Evolutionary conservation across 2,888 invertebrate genomes (phyloP), one percentile per base, ranked within the genome.

Genomic region (Drosophila anceps): DNA sequence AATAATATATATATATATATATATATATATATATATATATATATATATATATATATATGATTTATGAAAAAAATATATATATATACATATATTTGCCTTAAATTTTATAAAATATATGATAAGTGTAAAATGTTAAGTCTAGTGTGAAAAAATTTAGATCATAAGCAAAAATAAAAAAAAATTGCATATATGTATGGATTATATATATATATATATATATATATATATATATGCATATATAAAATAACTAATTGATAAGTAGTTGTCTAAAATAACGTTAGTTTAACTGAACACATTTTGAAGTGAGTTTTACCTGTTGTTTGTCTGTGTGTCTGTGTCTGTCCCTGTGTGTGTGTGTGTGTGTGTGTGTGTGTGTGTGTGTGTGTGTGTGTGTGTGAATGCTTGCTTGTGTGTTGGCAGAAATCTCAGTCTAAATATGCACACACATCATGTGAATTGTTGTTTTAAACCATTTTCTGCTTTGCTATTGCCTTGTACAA

Each of bases 251-350:
- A 70, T 37, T 70, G 75, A 81, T 88, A 83, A 84, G 75, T 78
- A 78, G 71, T 55, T 61, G 79, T 78, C 82, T 86, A 78, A 88
- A 79, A 67, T 84, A 90, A 89, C 64, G 82, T 84, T 84, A 89
- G 55, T 79, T 84, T 87, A 89, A 87, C 90, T 86, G 86, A 86
- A 86, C 86, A 86, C 86, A 86, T 79, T 88, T 76, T 76, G 67
- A 88, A 90, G 74, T 84, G 84, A 86, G 81, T 76, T 76, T 73
- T 71, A 64, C 44, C 59, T 60, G 53, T 66, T 51, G 43, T 39
- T 13, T 62, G 50, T 58, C 13, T 65, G 20, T 65, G 29, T 24
- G 12, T 69, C 13, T 44, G 29, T 44, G 20, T 43, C 37, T 60
- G 59, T 53, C 39, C 44, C 37, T 39, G 37, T 54, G 18, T 48